phyloP scores from a whole-genome alignment of 2,113 vertebrate genomes.

The Phalacrocorax brasilianus region DNA sequence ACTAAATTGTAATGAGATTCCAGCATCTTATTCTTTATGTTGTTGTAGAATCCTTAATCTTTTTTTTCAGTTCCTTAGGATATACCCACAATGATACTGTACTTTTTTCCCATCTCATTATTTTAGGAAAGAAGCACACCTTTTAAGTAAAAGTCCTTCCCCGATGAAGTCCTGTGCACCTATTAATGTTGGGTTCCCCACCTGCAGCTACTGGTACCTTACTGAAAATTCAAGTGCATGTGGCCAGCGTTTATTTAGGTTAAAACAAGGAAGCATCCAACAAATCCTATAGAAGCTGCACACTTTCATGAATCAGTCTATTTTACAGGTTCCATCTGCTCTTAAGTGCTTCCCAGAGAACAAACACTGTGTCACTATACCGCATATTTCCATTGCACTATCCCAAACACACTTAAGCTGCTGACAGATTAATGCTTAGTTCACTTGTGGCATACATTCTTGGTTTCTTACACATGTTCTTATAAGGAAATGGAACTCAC shows the following conservation, averaged over 20 bases:
- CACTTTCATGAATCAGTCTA: conserved; percentile 7
- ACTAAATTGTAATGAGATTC: not conserved
- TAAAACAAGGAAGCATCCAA: conserved; percentile 24
- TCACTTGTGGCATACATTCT: conserved; percentile 59
- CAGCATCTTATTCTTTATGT: not conserved
- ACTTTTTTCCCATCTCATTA: not conserved
- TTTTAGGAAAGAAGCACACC: not conserved
- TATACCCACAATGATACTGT: not conserved
- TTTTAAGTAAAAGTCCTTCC: not conserved
- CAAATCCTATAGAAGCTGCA: not conserved
- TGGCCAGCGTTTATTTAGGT: conserved; percentile 28
- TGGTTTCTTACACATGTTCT: conserved; percentile 66
- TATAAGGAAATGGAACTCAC: conserved; percentile 69
- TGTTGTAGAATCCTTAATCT: not conserved
- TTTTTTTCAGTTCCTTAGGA: not conserved
- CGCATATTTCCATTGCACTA: conserved; percentile 32
- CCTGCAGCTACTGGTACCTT: not conserved
- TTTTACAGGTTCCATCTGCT: conserved; percentile 61
- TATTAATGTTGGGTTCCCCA: not conserved
- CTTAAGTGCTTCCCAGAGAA: conserved; percentile 52
- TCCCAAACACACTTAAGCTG: conserved; percentile 67
- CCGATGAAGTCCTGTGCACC: not conserved
- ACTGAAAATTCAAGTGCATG: not conserved
- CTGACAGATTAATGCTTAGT: conserved; percentile 71
- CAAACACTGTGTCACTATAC: conserved; percentile 47